These are phyloP conservation scores for Cromileptes altivelis DNA, from an alignment of 2,113 vertebrate genomes.

Conservation along the genomic window DNA sequence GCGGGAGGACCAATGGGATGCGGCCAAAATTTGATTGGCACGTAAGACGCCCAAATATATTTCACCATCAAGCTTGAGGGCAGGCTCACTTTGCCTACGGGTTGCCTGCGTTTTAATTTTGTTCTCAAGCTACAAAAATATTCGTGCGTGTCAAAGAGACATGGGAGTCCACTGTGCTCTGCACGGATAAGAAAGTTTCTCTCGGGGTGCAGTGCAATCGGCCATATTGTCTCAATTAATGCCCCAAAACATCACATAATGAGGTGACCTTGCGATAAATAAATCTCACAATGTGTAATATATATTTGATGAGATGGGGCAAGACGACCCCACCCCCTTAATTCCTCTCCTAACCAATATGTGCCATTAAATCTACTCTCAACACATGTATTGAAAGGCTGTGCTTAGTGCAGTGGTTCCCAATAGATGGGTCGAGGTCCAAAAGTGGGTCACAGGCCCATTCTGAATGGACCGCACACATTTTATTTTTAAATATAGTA, in stretches of 20 bases:
- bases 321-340: too few species aligned
- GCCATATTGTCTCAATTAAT: neutral
- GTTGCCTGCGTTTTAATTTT: conserved; percentile 58
- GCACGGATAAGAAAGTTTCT: conserved; percentile 6
- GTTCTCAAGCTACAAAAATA: conserved; percentile 35
- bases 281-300: neutral
- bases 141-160: neutral
- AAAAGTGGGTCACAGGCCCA: too few species aligned
- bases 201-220: neutral
- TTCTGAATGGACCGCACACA: too few species aligned
- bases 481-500: too few species aligned
- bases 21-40: conserved; percentile 72
- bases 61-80: conserved; percentile 38
- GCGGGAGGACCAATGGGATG: conserved; percentile 79
- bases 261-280: conserved; percentile 16
- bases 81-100: conserved; percentile 55
- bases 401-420: too few species aligned
- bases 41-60: conserved; percentile 53
- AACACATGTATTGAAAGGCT: too few species aligned
- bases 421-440: too few species aligned
- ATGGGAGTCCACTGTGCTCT: neutral
- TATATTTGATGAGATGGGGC: neutral
- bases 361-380: too few species aligned
- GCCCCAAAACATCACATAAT: neutral
- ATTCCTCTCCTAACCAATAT: too few species aligned